A percentile compares a stretch with the other conserved stretches of the same genome.
These are phyloP conservation scores for Pipistrellus pygmaeus DNA, from an alignment of 2,797 vertebrate species.

Conservation along the genomic window DNA sequence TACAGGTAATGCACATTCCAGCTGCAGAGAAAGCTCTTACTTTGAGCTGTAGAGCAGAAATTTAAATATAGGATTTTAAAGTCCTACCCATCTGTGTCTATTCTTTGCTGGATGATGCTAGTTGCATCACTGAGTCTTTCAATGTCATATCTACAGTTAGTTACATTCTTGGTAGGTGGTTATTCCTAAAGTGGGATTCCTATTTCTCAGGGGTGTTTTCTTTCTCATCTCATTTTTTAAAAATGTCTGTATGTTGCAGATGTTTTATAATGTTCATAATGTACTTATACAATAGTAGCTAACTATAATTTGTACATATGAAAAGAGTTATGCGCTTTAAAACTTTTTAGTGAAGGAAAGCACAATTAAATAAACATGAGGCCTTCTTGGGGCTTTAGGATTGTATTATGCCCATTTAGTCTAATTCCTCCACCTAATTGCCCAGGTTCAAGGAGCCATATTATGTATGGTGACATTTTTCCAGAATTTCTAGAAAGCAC, in stretches of 20 bases:
- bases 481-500: background rate
- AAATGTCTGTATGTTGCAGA: background rate
- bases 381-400: background rate
- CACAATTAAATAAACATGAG: background rate
- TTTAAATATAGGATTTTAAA: background rate
- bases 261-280: background rate
- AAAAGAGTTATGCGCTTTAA: background rate
- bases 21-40: background rate
- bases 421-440: background rate
- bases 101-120: background rate
- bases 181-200: background rate
- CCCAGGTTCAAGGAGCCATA: background rate
- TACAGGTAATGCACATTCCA: background rate
- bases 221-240: background rate
- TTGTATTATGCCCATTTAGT: background rate
- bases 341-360: background rate
- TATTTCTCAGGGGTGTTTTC: background rate
- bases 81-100: background rate
- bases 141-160: background rate
- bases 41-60: background rate
- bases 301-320: background rate
- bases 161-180: background rate
- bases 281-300: background rate
- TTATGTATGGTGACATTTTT: background rate
- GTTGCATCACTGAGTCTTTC: background rate